Conservation (phyloP, 1,140 invertebrate genomes). For the Berghia stephanieae region DNA sequence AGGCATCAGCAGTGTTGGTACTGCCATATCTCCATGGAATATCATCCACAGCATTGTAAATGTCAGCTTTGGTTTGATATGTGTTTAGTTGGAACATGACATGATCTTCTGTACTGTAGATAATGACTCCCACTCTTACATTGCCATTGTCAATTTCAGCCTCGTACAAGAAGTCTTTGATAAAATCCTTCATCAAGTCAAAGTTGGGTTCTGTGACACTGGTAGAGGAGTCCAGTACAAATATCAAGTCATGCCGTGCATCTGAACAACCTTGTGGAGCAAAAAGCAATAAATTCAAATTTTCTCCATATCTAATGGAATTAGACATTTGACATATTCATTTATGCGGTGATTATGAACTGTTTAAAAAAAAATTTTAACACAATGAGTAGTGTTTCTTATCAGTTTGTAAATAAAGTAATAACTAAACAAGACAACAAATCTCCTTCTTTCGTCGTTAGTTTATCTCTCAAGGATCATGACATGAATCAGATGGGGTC, state of each 20-base stretch:
- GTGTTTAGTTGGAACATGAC: constrained; percentile 44
- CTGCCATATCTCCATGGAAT: no score
- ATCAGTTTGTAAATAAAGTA: no score
- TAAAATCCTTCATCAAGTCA: constrained; percentile 41
- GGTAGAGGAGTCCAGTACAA: constrained; percentile 50
- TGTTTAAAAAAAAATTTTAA: no score
- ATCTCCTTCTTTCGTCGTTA: no score
- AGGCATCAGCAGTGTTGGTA: constrained; percentile 48
- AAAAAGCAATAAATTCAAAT: no score
- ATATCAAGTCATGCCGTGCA: constrained; percentile 37
- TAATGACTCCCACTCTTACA: constrained; percentile 43
- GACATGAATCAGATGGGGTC: no score
- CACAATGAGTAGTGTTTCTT: no score
- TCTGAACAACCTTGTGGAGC: constrained; percentile 13
- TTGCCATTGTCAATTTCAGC: constrained; percentile 37
- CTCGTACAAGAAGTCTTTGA: constrained; percentile 39
- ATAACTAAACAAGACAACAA: no score
- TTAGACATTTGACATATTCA: no score
- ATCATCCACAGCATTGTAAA: constrained; percentile 36
- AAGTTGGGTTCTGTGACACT: constrained; percentile 48
- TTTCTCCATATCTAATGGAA: no score
- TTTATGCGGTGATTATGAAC: no score
- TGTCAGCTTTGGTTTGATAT: constrained; percentile 29
- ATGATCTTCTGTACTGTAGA: constrained; percentile 41
- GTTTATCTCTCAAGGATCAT: no score